These are phyloP conservation scores for Acrossocheilus wenchowensis DNA, from an alignment of 2,797 vertebrate species.

Conservation along the genomic window DNA sequence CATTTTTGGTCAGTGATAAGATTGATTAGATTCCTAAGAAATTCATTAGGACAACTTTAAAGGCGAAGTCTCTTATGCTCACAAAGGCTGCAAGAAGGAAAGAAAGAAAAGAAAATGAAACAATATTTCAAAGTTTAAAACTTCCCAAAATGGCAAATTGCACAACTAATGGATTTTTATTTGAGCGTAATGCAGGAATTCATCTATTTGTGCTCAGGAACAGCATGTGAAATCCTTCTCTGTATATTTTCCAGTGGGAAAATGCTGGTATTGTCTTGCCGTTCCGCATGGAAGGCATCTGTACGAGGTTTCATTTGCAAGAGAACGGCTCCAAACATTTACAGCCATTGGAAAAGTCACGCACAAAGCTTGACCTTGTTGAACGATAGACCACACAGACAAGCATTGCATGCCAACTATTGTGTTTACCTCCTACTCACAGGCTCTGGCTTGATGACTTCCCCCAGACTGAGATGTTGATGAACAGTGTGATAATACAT, in stretches of 20 bases:
- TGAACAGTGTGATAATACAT: conserved; percentile 48
- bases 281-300: conserved; percentile 27
- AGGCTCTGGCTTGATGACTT: conserved; percentile 59
- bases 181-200: neutral
- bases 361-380: conserved; percentile 62
- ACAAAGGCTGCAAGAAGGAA: neutral
- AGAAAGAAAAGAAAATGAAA: neutral
- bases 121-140: neutral
- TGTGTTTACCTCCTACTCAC: conserved; percentile 66
- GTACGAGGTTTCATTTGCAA: conserved; percentile 34
- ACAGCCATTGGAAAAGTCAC: conserved; percentile 48
- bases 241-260: conserved; percentile 28
- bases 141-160: neutral
- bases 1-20: no score
- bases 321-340: conserved; percentile 30
- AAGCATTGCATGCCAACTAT: conserved; percentile 55
- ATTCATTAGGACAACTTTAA: no score
- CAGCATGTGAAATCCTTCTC: conserved; percentile 6
- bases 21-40: no score
- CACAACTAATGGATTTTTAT: neutral
- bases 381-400: conserved; percentile 56
- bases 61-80: no score
- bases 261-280: conserved; percentile 22
- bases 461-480: conserved; percentile 60
- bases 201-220: neutral